Conservation (phyloP, 2,888 invertebrate genomes). For the Ormyrus thymus region DNA sequence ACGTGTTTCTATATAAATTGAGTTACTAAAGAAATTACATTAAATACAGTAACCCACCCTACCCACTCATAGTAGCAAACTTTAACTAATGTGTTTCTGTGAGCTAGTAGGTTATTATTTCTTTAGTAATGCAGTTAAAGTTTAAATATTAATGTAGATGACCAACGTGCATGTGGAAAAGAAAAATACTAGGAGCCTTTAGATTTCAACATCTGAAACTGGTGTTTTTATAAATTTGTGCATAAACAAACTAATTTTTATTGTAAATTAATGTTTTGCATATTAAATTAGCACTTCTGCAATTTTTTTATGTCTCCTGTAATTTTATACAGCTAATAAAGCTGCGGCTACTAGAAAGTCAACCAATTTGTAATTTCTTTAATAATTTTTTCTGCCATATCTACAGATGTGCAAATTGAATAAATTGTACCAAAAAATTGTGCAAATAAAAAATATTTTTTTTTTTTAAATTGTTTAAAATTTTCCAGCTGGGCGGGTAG, state of each 20-base stretch:
- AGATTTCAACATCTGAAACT: not conserved
- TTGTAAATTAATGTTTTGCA: not conserved
- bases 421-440: too few species aligned
- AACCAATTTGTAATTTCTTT: not conserved
- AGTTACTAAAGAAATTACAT: too few species aligned
- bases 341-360: not conserved
- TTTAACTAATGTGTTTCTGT: too few species aligned
- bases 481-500: not conserved
- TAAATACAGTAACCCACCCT: too few species aligned
- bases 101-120: too few species aligned
- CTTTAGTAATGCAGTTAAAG: too few species aligned
- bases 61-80: too few species aligned
- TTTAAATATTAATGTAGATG: too few species aligned
- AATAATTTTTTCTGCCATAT: not conserved
- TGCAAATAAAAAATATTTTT: not conserved
- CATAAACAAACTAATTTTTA: not conserved
- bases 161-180: too few species aligned
- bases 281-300: not conserved
- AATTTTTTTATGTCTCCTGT: not conserved
- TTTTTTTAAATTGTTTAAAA: not conserved
- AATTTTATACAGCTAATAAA: not conserved
- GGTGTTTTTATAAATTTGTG: conserved; percentile 8
- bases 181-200: too few species aligned
- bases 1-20: too few species aligned
- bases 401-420: not conserved